Base-by-base conservation (phyloP, 37 sponge, comb jelly and placozoan genomes). In the Chondrosia reniformis region DNA sequence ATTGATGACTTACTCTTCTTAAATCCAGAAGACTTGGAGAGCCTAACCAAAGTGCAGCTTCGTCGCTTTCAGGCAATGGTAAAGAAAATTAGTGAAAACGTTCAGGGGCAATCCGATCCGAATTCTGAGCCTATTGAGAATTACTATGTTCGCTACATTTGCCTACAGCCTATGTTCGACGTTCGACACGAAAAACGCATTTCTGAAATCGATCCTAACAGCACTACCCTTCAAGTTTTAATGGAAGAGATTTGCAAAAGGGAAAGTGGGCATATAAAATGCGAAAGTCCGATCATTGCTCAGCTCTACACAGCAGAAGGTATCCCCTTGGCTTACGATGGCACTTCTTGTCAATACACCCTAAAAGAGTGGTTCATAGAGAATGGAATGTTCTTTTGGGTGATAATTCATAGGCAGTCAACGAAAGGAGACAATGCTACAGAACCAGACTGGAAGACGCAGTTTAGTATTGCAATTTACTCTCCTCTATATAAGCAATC, bases 261-360 rank as follows among this genome's bases (percentile, higher is more conserved):
- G 43, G 72, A 69, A 37, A 3, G 27, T 24, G 4, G 38, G 43
- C 44, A 36, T 40, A n/a, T n/a, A n/a, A n/a, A n/a, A n/a, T n/a
- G n/a, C n/a, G 72, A n/a, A 19, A 30, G 30, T 21, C 17, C 17
- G 36, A 33, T 79, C 54, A 62, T 49, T 6, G 80, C 66, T 3
- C 67, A 79, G 69, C 49, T 79, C 3, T 79, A 79, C 55, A 66
- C 80, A 17, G 45, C 67, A 17, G 67, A 79, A 12, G 80, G 80
- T 41, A 43, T 65, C 12, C 69, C 80, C 25, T 40, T 79, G 33
- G 43, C 80, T n/a, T 24, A 17, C 9, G 34, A 63, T 65, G 30
- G 59, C 12, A 43, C 66, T 39, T 46, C 80, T 41, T 42, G 33
- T 6, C 3, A 31, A 41, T 42, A 41, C 22, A 33, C 80, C 21